phyloP scores from a whole-genome alignment of 2,797 vertebrate genomes.

The Tragopan temminckii region DNA sequence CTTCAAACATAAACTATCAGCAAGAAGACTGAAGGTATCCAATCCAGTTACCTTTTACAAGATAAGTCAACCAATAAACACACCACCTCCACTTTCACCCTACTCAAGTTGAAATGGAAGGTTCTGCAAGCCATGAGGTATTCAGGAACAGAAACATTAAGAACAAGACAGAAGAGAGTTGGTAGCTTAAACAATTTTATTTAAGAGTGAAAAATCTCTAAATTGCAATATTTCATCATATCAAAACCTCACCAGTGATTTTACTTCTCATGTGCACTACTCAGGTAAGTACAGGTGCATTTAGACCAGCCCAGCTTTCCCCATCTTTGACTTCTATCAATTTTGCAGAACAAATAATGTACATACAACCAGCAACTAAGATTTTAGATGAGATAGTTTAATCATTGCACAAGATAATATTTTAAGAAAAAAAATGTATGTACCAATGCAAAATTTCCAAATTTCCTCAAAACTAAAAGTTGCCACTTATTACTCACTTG shows the following conservation, averaged over 20 bases:
- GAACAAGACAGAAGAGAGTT: neutral
- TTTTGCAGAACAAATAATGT: neutral
- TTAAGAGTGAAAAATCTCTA: neutral
- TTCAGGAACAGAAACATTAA: neutral
- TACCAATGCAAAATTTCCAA: neutral
- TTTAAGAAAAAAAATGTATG: neutral
- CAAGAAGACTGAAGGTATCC: neutral
- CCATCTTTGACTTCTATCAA: neutral
- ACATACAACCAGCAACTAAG: neutral
- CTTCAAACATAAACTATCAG: neutral
- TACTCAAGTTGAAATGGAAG: neutral
- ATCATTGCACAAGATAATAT: neutral
- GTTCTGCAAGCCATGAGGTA: neutral
- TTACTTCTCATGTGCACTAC: neutral
- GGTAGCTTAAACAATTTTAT: neutral
- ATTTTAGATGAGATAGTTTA: neutral
- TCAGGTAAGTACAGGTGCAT: neutral
- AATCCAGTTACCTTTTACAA: neutral
- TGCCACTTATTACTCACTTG: neutral
- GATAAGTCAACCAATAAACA: neutral
- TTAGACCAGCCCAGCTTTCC: neutral
- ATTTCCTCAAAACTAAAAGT: neutral
- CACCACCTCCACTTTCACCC: neutral
- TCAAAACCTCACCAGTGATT: neutral
- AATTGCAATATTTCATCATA: neutral